Percentiles rank a stretch among this genome's conserved stretches.
Conservation (phyloP, 2,797 vertebrate genomes). For the Protosalanx chinensis region DNA sequence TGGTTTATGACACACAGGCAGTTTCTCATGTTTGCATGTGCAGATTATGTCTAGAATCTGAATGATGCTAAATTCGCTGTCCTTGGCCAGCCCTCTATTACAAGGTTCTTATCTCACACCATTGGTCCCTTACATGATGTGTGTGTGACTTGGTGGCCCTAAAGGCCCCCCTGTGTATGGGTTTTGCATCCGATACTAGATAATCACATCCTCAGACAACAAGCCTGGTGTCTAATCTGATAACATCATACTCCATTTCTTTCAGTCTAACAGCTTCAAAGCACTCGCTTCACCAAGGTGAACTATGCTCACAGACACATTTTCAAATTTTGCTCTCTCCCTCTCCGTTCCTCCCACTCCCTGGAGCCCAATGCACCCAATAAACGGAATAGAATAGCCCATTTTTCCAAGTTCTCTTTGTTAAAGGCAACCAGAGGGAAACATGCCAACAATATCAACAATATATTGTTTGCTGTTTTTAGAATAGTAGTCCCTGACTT, state of each 20-base stretch:
- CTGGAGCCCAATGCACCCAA: not conserved
- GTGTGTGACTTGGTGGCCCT: not conserved
- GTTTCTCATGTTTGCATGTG: constrained; percentile 16
- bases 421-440: constrained; percentile 9
- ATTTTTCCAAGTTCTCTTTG: constrained; percentile 21
- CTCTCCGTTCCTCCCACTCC: not conserved
- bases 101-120: not conserved
- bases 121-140: not conserved
- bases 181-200: no score
- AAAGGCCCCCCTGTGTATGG: not conserved
- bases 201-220: no score
- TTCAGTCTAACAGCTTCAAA: not conserved
- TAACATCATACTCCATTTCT: not conserved
- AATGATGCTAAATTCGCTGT: not conserved
- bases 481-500: not conserved
- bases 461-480: not conserved
- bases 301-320: not conserved
- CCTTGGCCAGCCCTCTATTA: not conserved
- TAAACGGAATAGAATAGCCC: constrained; percentile 21
- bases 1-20: not conserved
- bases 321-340: not conserved
- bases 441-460: constrained; percentile 19
- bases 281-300: no score
- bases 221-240: not conserved
- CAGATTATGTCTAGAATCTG: not conserved